Evolutionary conservation across 1,140 invertebrate genomes (phyloP), one percentile per base, ranked within the genome.

Genomic region (Babylonia areolata): DNA sequence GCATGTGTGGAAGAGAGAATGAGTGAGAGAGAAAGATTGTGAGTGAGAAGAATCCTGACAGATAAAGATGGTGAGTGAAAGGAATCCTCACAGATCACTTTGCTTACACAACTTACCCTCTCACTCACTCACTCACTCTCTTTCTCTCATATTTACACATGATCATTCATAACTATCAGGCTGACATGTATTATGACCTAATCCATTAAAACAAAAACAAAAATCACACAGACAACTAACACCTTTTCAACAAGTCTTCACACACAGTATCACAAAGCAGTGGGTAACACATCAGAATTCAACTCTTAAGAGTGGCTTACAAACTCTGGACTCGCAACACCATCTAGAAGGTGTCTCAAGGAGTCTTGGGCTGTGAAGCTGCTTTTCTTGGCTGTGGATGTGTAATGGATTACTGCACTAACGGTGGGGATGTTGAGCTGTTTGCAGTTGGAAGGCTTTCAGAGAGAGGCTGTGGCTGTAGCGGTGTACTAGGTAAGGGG

Each of bases 401-500:
- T n/a, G n/a, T n/a, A n/a, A n/a, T n/a, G n/a, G n/a, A n/a, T n/a
- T n/a, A n/a, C n/a, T n/a, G n/a, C 42, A 79, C 77, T 79, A 79
- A 79, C 77, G 12, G 3, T 42, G 37, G 9, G 15, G 33, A 31
- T 54, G 12, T 80, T 51, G 12, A 80, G 78, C 40, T 54, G 31
- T 80, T 80, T 80, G 78, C 78, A 80, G 78, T 40, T 11, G 5
- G 39, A 37, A 46, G 28, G 46, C 28, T 54, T 80, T 28, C 78
- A 42, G 46, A 40, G 39, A 2, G 37, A 77, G 33, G 31, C 78
- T 79, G 37, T 15, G 15, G 58, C 58, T 28, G 58, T 64, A 23
- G 5, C 28, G 12, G 28, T 64, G 17, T 64, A 64, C n/a, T 51
- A 80, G 78, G 78, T 80, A 80, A 80, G 78, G 78, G 78, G 17